Percentiles rank a stretch among this genome's conserved stretches.
These are phyloP conservation scores for Gastrophryne carolinensis DNA, from an alignment of 2,797 vertebrate genomes.

Conservation along the genomic window DNA sequence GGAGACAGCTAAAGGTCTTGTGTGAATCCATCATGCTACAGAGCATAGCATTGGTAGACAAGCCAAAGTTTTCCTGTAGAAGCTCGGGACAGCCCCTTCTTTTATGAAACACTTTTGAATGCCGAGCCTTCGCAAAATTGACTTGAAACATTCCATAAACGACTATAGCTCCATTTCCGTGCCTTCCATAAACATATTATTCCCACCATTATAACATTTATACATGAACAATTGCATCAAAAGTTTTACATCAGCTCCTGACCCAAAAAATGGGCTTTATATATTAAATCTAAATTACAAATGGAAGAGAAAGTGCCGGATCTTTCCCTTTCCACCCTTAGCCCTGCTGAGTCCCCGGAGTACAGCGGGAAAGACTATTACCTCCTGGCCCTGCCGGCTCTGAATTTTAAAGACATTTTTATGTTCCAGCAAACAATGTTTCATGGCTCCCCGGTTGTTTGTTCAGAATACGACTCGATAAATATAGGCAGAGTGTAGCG, in stretches of 20 bases:
- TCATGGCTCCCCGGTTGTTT: not conserved
- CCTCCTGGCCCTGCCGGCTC: not conserved
- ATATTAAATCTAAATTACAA: slow-evolving; percentile 13
- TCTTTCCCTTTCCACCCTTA: not conserved
- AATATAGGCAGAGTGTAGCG: not conserved
- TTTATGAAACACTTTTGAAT: not conserved
- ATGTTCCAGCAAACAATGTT: not conserved
- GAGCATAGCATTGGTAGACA: too few relatives aligned
- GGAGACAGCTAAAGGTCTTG: too few relatives aligned
- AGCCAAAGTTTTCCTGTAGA: too few relatives aligned
- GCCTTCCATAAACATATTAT: not conserved
- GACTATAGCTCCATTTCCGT: not conserved
- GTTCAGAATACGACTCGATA: not conserved
- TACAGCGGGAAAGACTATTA: not conserved
- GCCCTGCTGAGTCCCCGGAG: slow-evolving; percentile 6
- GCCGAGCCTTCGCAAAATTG: not conserved
- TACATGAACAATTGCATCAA: not conserved
- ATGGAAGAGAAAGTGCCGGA: not conserved
- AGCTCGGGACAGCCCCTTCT: too few relatives aligned
- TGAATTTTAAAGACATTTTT: not conserved
- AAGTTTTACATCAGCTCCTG: not conserved
- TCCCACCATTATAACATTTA: not conserved
- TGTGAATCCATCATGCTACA: too few relatives aligned
- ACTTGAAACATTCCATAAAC: not conserved
- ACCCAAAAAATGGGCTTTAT: not conserved